phyloP scores from a whole-genome alignment of 2,888 invertebrate species.

The Drosophila demipolita region DNA sequence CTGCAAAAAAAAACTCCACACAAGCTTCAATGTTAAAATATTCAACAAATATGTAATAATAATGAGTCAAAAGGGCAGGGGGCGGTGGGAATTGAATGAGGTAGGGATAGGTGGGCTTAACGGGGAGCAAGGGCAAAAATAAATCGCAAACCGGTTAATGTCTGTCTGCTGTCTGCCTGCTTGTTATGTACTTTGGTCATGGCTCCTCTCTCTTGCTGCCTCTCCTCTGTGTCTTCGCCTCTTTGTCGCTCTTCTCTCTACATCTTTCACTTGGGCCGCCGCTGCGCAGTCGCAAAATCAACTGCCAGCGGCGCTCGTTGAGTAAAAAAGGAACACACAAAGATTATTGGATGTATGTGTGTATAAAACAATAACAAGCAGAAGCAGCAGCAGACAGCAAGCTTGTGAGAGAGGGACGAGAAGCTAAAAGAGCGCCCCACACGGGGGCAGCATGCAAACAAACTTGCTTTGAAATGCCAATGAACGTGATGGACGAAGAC shows the following conservation, averaged over 20 bases:
- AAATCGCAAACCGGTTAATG: slow-evolving; percentile 74
- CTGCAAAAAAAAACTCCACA: slow-evolving; percentile 31
- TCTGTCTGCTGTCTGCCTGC: slow-evolving; percentile 36
- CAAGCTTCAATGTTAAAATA: slow-evolving; percentile 61
- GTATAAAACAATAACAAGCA: slow-evolving; percentile 58
- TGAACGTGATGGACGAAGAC: slow-evolving; percentile 62
- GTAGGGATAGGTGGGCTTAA: slow-evolving; percentile 17
- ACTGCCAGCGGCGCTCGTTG: slow-evolving; percentile 67
- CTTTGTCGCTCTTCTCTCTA: slow-evolving; percentile 15
- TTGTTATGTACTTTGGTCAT: slow-evolving; percentile 37
- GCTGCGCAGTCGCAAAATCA: slow-evolving; percentile 66
- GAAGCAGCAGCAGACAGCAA: slow-evolving; percentile 37
- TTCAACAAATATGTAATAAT: slow-evolving; percentile 73
- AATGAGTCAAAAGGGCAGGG: slow-evolving; percentile 44
- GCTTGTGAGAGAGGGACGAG: slow-evolving; percentile 24
- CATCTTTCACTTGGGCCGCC: slow-evolving; percentile 33
- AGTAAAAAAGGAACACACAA: slow-evolving; percentile 63
- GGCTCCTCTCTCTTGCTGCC: slow-evolving; percentile 8
- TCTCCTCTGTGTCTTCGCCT: background rate
- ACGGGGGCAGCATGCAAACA: slow-evolving; percentile 68
- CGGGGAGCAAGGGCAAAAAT: slow-evolving; percentile 66
- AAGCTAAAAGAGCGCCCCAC: slow-evolving; percentile 37
- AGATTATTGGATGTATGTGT: slow-evolving; percentile 25
- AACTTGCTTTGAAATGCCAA: slow-evolving; percentile 71
- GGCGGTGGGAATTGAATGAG: background rate